phyloP scores from a whole-genome alignment of 2,888 invertebrate species.

The Phragmatobia fuliginosa region DNA sequence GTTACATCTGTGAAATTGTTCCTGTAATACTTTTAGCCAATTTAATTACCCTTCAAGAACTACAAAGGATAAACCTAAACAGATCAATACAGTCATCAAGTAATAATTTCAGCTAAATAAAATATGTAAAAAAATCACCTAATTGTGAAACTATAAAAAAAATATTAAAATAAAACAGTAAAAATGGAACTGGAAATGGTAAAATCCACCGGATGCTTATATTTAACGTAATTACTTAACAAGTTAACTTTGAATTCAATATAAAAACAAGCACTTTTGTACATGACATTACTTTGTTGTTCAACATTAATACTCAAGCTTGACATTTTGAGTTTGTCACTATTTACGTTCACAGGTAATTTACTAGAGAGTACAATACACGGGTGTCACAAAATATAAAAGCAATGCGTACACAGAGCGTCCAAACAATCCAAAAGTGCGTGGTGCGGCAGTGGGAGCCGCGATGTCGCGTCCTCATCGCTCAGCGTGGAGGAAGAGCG shows the following conservation, averaged over 20 bases:
- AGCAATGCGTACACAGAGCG: conserved; percentile 79
- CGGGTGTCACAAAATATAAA: conserved; percentile 57
- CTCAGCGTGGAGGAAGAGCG: conserved; percentile 51
- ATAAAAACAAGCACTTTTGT: background rate
- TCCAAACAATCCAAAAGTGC: conserved; percentile 72
- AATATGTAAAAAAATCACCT: too few species aligned
- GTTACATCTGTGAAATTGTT: conserved; percentile 15
- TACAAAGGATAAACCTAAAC: background rate
- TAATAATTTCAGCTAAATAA: background rate
- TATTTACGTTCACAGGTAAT: conserved; percentile 38
- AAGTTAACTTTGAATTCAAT: background rate
- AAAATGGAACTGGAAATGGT: background rate
- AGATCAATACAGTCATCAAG: background rate
- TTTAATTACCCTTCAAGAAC: background rate
- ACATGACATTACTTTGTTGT: conserved; percentile 4
- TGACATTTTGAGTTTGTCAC: conserved; percentile 29
- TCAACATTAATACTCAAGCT: conserved; percentile 19
- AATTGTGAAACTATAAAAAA: too few species aligned
- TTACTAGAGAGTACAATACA: conserved; percentile 23
- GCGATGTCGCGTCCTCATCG: conserved; percentile 58
- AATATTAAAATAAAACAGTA: background rate
- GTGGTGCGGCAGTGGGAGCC: conserved; percentile 56
- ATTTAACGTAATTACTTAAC: background rate
- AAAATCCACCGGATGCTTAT: background rate
- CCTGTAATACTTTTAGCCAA: background rate